A percentile compares a stretch with the other conserved stretches of the same genome.
These are phyloP conservation scores for Chloromyia formosa DNA, from an alignment of 2,888 invertebrate genomes.

Conservation along the genomic window DNA sequence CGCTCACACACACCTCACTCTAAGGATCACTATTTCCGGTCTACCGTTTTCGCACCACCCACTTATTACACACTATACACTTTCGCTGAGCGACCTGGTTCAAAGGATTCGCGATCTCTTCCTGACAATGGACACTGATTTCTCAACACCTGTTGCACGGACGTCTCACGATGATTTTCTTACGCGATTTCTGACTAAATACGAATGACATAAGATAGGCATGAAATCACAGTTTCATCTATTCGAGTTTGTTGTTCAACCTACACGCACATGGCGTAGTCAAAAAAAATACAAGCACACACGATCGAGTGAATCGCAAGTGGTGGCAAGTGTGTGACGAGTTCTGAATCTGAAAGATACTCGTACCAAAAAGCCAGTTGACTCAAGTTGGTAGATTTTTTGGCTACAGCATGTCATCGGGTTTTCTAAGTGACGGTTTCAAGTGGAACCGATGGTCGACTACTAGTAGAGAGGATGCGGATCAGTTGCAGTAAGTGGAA, in stretches of 20 bases:
- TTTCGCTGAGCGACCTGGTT: neutral
- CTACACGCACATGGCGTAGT: conserved; percentile 11
- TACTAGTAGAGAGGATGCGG: neutral
- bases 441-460: neutral
- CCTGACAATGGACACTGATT: neutral
- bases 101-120: neutral
- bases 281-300: conserved; percentile 10
- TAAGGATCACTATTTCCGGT: neutral
- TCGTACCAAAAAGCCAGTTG: neutral
- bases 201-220: conserved; percentile 26
- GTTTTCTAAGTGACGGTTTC: neutral
- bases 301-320: neutral
- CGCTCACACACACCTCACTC: conserved; percentile 49
- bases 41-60: neutral
- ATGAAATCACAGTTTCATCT: conserved; percentile 22
- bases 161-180: conserved; percentile 14
- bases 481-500: neutral
- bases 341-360: neutral
- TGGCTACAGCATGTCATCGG: neutral
- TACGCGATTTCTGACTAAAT: conserved; percentile 18
- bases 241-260: neutral
- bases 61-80: neutral
- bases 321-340: neutral
- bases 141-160: conserved; percentile 16
- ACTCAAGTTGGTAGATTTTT: neutral